These are phyloP conservation scores for Petrosia ficiformis DNA, from an alignment of 37 sponge, comb jelly and placozoan genomes.

Conservation along the genomic window DNA sequence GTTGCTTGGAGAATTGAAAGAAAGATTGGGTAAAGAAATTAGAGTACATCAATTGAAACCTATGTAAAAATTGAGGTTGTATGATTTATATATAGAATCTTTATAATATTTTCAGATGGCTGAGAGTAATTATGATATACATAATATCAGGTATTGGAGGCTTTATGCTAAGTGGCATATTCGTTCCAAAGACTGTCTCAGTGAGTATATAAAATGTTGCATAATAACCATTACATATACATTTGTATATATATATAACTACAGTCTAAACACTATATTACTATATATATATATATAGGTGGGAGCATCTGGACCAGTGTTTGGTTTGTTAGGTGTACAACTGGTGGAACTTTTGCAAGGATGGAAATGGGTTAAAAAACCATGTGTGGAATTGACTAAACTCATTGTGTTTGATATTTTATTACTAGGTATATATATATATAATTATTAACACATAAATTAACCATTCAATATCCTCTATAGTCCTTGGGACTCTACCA, in stretches of 20 bases:
- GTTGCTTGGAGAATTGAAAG: slow-evolving; percentile 78
- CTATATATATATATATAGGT: slow-evolving; percentile 37
- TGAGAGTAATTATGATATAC: slow-evolving; percentile 81
- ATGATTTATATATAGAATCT: no score
- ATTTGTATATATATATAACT: not conserved
- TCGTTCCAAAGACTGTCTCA: slow-evolving; percentile 44
- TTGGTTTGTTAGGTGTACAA: slow-evolving; percentile 82
- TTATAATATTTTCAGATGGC: no score
- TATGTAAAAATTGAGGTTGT: no score
- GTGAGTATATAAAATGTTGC: slow-evolving; percentile 19
- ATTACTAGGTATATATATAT: slow-evolving; percentile 40
- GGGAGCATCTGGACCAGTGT: slow-evolving; percentile 80
- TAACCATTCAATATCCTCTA: not conserved
- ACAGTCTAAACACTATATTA: not conserved
- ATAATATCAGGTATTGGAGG: slow-evolving; percentile 86
- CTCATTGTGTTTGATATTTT: slow-evolving; percentile 49
- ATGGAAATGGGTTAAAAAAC: slow-evolving; percentile 71
- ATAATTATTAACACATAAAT: not conserved
- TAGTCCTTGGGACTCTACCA: slow-evolving; percentile 85
- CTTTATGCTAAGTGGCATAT: slow-evolving; percentile 68
- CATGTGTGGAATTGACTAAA: slow-evolving; percentile 67
- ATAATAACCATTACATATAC: not conserved
- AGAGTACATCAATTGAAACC: not conserved
- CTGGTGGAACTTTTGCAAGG: slow-evolving; percentile 89
- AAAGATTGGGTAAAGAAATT: slow-evolving; percentile 44